Evolutionary conservation across 2,888 invertebrate genomes (phyloP).

Genomic region (Emesis russula): DNA sequence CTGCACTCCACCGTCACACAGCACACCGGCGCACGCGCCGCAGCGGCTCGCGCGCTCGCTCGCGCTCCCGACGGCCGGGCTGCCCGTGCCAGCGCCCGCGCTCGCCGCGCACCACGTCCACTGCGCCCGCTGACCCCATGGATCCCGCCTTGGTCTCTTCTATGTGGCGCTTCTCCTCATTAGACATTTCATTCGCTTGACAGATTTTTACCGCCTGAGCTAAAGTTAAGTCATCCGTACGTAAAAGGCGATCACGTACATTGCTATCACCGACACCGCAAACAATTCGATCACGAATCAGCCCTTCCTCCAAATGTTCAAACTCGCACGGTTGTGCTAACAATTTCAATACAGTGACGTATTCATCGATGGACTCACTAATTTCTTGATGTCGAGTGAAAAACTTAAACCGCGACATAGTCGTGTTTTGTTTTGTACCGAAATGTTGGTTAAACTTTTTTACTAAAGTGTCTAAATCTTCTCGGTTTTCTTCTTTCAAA

Average conservation of each 20-base stretch:
- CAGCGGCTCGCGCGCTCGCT: no score
- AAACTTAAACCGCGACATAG: conserved; percentile 36
- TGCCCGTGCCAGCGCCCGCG: no score
- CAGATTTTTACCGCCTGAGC: neutral
- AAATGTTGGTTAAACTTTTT: no score
- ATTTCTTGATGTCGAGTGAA: conserved; percentile 74
- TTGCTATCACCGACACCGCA: conserved; percentile 33
- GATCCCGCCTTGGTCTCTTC: no score
- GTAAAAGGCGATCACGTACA: neutral
- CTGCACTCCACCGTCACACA: no score
- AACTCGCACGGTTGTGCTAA: conserved; percentile 72
- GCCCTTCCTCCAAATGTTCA: conserved; percentile 53
- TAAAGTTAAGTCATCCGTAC: neutral
- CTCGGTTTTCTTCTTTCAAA: no score
- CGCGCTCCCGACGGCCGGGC: no score
- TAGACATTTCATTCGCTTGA: neutral
- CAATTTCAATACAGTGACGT: conserved; percentile 71
- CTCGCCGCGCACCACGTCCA: no score
- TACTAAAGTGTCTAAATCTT: no score
- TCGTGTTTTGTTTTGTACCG: no score
- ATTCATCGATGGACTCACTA: conserved; percentile 72
- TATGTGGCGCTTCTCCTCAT: neutral
- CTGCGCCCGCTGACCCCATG: no score
- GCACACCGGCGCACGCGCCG: no score
- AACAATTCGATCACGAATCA: conserved; percentile 68